A percentile compares a stretch with the other conserved stretches of the same genome.
Conservation (phyloP, 1,140 invertebrate species). For the Chrysomallon squamiferum region DNA sequence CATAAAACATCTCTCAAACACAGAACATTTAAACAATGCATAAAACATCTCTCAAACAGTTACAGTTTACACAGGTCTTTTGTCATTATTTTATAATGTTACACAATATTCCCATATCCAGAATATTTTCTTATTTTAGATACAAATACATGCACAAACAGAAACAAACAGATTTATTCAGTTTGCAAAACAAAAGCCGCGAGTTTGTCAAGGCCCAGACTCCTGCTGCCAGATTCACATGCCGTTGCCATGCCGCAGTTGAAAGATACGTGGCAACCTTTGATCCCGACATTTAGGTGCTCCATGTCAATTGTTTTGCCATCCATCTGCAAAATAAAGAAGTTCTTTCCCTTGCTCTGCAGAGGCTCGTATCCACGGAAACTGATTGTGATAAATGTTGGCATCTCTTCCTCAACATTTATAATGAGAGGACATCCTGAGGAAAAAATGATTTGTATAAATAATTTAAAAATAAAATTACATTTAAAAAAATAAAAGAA, state of each 20-base stretch:
- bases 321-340: constrained; percentile 34
- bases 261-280: constrained; percentile 33
- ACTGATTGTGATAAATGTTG: constrained; percentile 38
- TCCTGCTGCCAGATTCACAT: neutral
- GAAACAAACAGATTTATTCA: too few relatives aligned
- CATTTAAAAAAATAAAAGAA: too few relatives aligned
- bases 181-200: too few relatives aligned
- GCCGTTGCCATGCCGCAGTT: constrained; percentile 2
- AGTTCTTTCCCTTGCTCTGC: constrained; percentile 23
- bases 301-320: constrained; percentile 30
- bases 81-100: too few relatives aligned
- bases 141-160: too few relatives aligned
- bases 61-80: too few relatives aligned
- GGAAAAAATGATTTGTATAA: constrained; percentile 13
- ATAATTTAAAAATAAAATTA: neutral
- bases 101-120: too few relatives aligned
- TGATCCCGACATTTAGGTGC: constrained; percentile 31
- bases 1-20: too few relatives aligned
- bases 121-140: too few relatives aligned
- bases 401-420: constrained; percentile 66
- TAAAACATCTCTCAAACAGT: too few relatives aligned
- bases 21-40: too few relatives aligned
- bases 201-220: too few relatives aligned
- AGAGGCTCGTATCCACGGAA: constrained; percentile 29
- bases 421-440: constrained; percentile 67